Percentiles rank a stretch among this genome's conserved stretches.
phyloP scores from a whole-genome alignment of 2,797 vertebrate genomes.

The Streptopelia turtur region DNA sequence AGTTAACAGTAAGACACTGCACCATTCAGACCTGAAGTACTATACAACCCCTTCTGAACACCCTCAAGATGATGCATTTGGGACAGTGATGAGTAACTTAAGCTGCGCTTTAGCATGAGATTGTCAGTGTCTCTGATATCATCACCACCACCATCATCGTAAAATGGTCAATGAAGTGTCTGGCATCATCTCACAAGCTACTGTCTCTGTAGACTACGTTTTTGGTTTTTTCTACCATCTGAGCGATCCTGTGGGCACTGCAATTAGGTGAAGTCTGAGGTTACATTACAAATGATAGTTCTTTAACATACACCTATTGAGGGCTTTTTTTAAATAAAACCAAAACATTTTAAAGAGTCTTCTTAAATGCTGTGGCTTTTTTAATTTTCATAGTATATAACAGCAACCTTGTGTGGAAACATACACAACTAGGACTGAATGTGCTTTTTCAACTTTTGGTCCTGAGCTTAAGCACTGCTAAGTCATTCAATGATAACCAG shows the following conservation, averaged over 20 bases:
- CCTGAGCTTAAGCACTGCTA: background rate
- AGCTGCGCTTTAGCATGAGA: background rate
- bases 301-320: background rate
- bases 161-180: background rate
- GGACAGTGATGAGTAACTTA: background rate
- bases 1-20: background rate
- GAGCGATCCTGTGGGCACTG: background rate
- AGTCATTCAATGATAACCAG: background rate
- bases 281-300: background rate
- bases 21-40: background rate
- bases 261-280: background rate
- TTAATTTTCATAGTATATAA: background rate
- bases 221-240: background rate
- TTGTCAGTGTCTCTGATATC: background rate
- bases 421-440: background rate
- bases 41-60: background rate
- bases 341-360: background rate
- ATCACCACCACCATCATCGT: background rate
- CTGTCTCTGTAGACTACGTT: background rate
- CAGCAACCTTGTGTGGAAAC: background rate
- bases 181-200: background rate
- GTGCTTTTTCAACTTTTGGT: background rate
- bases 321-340: slow-evolving; percentile 1
- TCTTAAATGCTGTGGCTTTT: background rate
- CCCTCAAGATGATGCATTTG: background rate